Base-by-base conservation (phyloP, 2,888 invertebrate genomes). In the Trachelus stipa region DNA sequence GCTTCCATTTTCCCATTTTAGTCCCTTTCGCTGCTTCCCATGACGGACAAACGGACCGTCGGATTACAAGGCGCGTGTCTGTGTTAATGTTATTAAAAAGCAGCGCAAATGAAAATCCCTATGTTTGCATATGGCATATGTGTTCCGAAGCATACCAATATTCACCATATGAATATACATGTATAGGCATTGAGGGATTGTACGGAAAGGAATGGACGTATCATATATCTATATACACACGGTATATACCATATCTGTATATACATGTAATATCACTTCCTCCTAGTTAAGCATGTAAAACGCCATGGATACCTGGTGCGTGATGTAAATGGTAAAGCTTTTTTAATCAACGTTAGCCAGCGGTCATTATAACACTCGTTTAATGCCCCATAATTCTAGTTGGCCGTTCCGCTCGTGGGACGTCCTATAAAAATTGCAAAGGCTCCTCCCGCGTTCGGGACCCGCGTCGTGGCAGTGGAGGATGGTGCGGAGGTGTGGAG, bases 341-440 rank as follows among this genome's bases (percentile, higher is more conserved):
- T 88, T 89, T 89, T 88, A 88, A 90, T 88, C 87, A 89, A 90
- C 87, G 86, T 83, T 85, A 81, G 80, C 84, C 87, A 84, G 79
- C 83, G 85, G 87, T 89, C 88, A 89, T 89, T 88, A 88, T 85
- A 86, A 86, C 84, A 85, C 87, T 87, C 88, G 87, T 89, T 90
- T 88, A 88, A 87, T 86, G 84, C 84, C 84, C 86, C 85, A 87
- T 90, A 89, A 89, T 86, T 85, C 83, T 81, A 71, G 73, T 80
- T 78, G 79, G 79, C 76, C 77, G 76, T 71, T 56, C 23, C 56
- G 56, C 56, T 56, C 56, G 23, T 56, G 56, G 56, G 56, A 56
- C 56, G 56, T 56, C 23, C 56, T 79, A 83, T 85, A 85, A 87
- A 86, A 87, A 87, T 85, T 83, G 85, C 83, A 80, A 85, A 31